phyloP scores from a whole-genome alignment of 2,888 invertebrate species.

The Pseudococcus viburni region DNA sequence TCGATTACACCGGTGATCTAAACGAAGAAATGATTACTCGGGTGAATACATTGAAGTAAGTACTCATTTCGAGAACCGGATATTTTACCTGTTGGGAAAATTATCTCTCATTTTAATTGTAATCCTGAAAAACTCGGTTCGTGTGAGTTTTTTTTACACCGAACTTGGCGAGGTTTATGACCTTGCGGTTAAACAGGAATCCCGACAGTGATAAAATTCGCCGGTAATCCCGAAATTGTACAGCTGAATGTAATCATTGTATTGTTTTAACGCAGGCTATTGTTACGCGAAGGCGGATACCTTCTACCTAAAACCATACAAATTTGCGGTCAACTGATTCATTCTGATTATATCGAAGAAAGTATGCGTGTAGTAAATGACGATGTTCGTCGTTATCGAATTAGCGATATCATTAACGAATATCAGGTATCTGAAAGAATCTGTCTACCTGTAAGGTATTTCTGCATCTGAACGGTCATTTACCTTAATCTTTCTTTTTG shows the following conservation, averaged over 20 bases:
- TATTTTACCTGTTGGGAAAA: slow-evolving; percentile 27
- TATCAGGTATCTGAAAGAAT: slow-evolving; percentile 31
- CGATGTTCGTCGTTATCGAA: slow-evolving; percentile 49
- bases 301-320: slow-evolving; percentile 75
- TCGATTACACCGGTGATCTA: slow-evolving; percentile 76
- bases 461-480: neutral
- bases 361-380: slow-evolving; percentile 62
- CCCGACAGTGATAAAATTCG: slow-evolving; percentile 31
- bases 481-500: neutral
- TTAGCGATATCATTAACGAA: slow-evolving; percentile 55
- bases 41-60: slow-evolving; percentile 67
- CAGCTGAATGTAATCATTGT: neutral
- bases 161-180: slow-evolving; percentile 1
- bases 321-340: slow-evolving; percentile 76
- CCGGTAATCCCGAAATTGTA: slow-evolving; percentile 35
- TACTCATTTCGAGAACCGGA: slow-evolving; percentile 20
- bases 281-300: slow-evolving; percentile 73
- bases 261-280: slow-evolving; percentile 37
- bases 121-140: neutral
- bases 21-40: slow-evolving; percentile 71
- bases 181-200: slow-evolving; percentile 47
- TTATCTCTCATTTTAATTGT: neutral
- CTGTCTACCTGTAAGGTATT: neutral
- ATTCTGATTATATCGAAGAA: slow-evolving; percentile 71
- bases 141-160: neutral